Evolutionary conservation across 2,888 invertebrate species (phyloP).

Genomic region (Cyclophora punctaria): DNA sequence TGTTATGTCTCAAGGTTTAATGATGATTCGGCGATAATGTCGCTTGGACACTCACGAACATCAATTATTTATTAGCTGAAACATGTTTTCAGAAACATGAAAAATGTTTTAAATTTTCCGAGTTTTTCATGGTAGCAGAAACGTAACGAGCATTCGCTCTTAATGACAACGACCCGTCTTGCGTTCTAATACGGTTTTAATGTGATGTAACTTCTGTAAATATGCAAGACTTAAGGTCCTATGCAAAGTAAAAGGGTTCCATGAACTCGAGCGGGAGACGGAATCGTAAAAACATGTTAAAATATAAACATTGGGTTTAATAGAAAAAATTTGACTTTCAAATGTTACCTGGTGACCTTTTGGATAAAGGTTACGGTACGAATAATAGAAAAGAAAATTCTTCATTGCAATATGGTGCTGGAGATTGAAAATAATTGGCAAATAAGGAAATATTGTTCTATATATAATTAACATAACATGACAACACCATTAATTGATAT

Average conservation of each 20-base stretch:
- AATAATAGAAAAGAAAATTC: not conserved
- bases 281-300: conserved; percentile 6
- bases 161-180: too few relatives aligned
- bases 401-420: too few relatives aligned
- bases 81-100: too few relatives aligned
- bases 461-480: too few relatives aligned
- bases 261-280: conserved; percentile 5
- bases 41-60: not conserved
- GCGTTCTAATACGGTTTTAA: too few relatives aligned
- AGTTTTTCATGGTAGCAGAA: too few relatives aligned
- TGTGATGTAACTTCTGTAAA: too few relatives aligned
- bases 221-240: conserved; percentile 3
- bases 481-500: too few relatives aligned
- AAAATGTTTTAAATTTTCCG: too few relatives aligned
- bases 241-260: conserved; percentile 12
- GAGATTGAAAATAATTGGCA: too few relatives aligned
- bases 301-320: conserved; percentile 3
- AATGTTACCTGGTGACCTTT: conserved; percentile 7
- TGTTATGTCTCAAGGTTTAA: conserved; percentile 3
- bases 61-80: conserved; percentile 2
- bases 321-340: conserved; percentile 13
- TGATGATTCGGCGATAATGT: conserved; percentile 3
- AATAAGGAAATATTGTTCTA: too few relatives aligned
- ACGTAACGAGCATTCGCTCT: too few relatives aligned
- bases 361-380: conserved; percentile 5